Evolutionary conservation across 1,140 invertebrate species (phyloP), one percentile per base, ranked within the genome.

Genomic region (Bombus polaris): DNA sequence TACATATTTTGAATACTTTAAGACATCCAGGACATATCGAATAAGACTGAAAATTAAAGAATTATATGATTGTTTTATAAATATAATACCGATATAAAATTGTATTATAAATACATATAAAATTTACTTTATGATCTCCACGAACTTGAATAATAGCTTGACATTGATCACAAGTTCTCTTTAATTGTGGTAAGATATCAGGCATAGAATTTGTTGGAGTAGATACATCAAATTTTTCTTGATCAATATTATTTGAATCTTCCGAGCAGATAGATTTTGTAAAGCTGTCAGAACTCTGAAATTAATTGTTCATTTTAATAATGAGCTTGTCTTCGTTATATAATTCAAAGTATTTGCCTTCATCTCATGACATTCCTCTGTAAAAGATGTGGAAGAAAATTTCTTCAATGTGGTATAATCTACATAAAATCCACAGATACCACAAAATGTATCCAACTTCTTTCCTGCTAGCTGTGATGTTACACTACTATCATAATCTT

Each of bases 21-120:
- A 74, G 32, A 15, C 78, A 85, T 42, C 35, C 83, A 28, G 78
- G 70, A 42, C 83, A 85, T 65, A 66, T 74, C 2, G 59, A 66
- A 73, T 10, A 32, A 35, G 42, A n/a, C 83, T 85, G 53, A 37
- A 85, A 85, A 68, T 85, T 39, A 57, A 74, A 81, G 1, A 47
- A 62, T 65, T n/a, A 3, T 53, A 13, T 74, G 8, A 82, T n/a
- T 47, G 10, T 74, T 44, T 37, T n/a, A 28, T 71, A 71, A 71
- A 71, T 28, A 44, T 57, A 39, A 53, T 28, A 35, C 53, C 12
- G 8, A 53, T 12, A 35, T 83, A 39, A 35, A 66, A 47, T 75
- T 66, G 28, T 32, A 66, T 13, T 35, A 47, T 53, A 78, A 22
- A 70, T 25, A 59, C 5, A 35, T 28, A 37, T 72, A 39, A 70